Evolutionary conservation across 1,140 invertebrate species (phyloP).

Genomic region (Drosophila repletoides): DNA sequence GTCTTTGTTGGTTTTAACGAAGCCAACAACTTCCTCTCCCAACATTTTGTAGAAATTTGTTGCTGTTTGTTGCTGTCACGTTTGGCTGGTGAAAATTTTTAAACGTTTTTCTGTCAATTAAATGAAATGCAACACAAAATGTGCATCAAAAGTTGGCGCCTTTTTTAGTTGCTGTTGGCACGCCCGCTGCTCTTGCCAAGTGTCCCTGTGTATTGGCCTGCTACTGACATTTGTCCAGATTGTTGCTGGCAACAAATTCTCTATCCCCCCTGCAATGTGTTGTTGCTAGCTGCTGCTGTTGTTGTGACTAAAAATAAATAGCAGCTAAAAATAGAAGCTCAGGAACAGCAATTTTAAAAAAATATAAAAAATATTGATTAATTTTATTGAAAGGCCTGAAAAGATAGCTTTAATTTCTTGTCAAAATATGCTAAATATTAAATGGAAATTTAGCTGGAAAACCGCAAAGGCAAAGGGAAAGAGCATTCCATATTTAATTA

Average conservation of each 20-base stretch:
- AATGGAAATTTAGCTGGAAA: not conserved
- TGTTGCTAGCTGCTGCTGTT: not conserved
- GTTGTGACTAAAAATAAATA: not conserved
- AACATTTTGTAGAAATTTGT: constrained; percentile 7
- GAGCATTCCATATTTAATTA: constrained; percentile 34
- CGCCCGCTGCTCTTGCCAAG: constrained; percentile 9
- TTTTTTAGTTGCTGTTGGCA: not conserved
- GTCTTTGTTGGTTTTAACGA: constrained; percentile 16
- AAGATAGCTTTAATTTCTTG: too few relatives aligned
- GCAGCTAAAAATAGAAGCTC: too few relatives aligned
- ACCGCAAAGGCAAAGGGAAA: constrained; percentile 1
- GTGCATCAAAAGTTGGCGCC: not conserved
- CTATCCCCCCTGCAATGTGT: not conserved
- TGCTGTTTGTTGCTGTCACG: not conserved
- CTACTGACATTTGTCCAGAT: constrained; percentile 21
- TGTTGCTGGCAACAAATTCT: constrained; percentile 24
- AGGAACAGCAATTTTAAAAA: not conserved
- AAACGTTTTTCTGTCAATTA: constrained; percentile 23
- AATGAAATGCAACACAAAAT: constrained; percentile 10
- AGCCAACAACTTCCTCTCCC: constrained; percentile 10
- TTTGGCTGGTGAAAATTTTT: constrained; percentile 4
- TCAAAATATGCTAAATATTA: not conserved
- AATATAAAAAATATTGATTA: not conserved
- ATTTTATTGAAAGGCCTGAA: too few relatives aligned
- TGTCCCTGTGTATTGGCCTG: not conserved